Base-by-base conservation (phyloP, 1,140 invertebrate genomes). In the Zaprionus davidi region DNA sequence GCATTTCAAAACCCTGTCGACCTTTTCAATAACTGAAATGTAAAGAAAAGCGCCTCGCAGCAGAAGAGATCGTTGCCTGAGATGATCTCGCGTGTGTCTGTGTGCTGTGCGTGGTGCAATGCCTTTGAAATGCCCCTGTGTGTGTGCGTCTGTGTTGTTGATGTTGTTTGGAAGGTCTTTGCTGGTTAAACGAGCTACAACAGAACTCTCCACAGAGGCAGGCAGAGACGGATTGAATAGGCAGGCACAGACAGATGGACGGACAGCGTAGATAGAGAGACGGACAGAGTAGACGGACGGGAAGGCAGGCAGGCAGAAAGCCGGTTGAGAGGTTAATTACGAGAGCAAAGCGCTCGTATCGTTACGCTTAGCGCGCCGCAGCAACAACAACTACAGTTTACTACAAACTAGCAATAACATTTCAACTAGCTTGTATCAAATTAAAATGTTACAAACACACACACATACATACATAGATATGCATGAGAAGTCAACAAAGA, bases 241-340 rank as follows among this genome's bases (percentile, higher is more conserved):
- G 24, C 46, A 69, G 34, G 41, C 66, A 44, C 36, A 41, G 36
- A 44, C 36, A 6, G 11, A 7, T 38, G 44, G 58, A 44, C 38
- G 26, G 13, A 22, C 60, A 20, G 22, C n/a, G 31, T 36, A 24
- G n/a, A 38, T 41, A 22, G 68, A 72, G 66, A 58, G 60, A 20
- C 63, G 51, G 55, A 53, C 71, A 36, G 56, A 60, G 22, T 55
- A 44, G 58, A 20, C 46, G 51, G 69, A 4, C 58, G 71, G 57
- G 38, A 31, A 51, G 49, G 31, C 41, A 65, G 74, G 78, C 78
- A 84, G 82, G 76, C 84, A 81, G 78, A 88, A 88, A 90, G 84
- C 85, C 85, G 84, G 85, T 90, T 80, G 85, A 90, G 84, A 84
- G 84, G 85, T 88, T 88, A 90, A 90, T 90, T 88, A 81, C 69